Percentiles rank a stretch among this genome's conserved stretches.
Conservation (phyloP, 1,140 invertebrate species). For the Pollicipes pollicipes region DNA sequence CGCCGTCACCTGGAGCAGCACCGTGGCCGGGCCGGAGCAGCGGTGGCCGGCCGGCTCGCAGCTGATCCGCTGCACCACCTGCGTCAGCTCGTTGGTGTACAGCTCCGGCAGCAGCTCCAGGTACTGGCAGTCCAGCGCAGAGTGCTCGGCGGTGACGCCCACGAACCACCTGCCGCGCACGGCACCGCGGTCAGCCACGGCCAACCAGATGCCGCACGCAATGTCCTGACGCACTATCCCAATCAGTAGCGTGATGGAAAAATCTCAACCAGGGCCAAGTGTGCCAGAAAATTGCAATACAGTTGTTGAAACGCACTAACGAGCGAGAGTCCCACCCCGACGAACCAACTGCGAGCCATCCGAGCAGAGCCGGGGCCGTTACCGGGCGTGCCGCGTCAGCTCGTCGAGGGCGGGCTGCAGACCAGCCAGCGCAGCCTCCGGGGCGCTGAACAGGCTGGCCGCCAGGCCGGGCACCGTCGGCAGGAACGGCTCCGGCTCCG, state of each 20-base stretch:
- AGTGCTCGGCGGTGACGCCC: slow-evolving; percentile 34
- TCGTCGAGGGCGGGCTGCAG: neutral
- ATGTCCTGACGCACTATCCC: no score
- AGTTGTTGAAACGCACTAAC: no score
- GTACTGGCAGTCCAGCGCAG: slow-evolving; percentile 44
- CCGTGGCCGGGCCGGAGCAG: slow-evolving; percentile 44
- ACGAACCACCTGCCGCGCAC: neutral
- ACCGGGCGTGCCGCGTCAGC: neutral
- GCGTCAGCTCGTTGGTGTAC: slow-evolving; percentile 39
- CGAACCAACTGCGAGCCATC: no score
- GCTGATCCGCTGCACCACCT: slow-evolving; percentile 34
- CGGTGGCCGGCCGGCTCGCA: slow-evolving; percentile 35
- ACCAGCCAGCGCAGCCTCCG: neutral
- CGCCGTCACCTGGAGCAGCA: slow-evolving; percentile 34
- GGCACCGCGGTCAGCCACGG: no score
- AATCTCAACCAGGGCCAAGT: no score
- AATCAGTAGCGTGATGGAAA: no score
- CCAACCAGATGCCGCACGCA: no score
- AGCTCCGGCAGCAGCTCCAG: slow-evolving; percentile 43
- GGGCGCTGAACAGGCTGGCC: neutral
- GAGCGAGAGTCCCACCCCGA: no score
- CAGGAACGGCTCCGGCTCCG: neutral
- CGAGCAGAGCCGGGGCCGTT: no score
- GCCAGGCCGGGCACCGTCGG: neutral
- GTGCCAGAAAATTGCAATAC: no score